phyloP scores from a whole-genome alignment of 2,797 vertebrate genomes.

The Chlorospingus semifuscus region DNA sequence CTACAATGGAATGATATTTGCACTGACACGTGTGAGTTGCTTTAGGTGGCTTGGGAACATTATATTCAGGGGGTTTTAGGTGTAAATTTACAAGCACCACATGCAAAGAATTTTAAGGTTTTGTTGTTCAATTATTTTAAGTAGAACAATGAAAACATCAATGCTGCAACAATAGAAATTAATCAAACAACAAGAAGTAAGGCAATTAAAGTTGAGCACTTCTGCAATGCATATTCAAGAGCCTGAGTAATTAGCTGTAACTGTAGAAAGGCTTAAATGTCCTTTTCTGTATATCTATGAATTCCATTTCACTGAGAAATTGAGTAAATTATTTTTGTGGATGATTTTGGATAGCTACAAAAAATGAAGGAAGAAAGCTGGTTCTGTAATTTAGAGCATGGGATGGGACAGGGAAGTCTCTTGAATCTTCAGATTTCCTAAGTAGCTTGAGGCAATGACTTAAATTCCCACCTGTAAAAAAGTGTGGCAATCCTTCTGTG shows the following conservation, averaged over 20 bases:
- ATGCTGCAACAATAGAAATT: constrained; percentile 8
- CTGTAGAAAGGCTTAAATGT: neutral
- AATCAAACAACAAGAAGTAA: constrained; percentile 41
- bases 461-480: neutral
- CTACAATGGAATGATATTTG: constrained; percentile 53
- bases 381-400: neutral
- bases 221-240: constrained; percentile 21
- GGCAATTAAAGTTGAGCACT: constrained; percentile 1
- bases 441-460: neutral
- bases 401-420: neutral
- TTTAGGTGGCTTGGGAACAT: constrained; percentile 36
- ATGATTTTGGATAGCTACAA: neutral
- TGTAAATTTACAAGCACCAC: constrained; percentile 19
- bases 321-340: neutral
- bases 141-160: constrained; percentile 9
- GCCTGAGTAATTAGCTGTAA: neutral
- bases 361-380: neutral
- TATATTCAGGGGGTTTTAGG: neutral
- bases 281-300: neutral
- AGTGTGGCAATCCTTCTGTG: neutral
- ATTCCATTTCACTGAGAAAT: neutral
- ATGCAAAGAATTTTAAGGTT: neutral
- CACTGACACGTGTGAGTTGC: constrained; percentile 25
- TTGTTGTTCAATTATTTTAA: constrained; percentile 41
- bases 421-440: neutral